A percentile compares a stretch with the other conserved stretches of the same genome.
Evolutionary conservation across 1,140 invertebrate species (phyloP).

Genomic region (Magallana angulata): DNA sequence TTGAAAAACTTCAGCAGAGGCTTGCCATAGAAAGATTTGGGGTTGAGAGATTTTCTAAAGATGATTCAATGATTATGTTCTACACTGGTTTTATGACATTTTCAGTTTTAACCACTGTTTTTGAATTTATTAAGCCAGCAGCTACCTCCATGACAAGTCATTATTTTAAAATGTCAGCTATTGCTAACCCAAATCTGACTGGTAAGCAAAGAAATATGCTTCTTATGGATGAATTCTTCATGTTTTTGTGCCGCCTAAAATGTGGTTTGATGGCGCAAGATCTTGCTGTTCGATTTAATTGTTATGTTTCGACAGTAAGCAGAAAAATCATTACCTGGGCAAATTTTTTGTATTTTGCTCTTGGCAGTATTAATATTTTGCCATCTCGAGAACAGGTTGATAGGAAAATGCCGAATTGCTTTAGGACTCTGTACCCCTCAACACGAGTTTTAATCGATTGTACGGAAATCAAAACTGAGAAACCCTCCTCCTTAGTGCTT

Average conservation of each 20-base stretch:
- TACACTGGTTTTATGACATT: no score
- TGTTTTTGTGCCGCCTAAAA: slow-evolving; percentile 58
- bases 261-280: slow-evolving; percentile 54
- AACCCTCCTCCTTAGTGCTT: no score
- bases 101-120: no score
- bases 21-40: no score
- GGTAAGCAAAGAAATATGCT: not conserved
- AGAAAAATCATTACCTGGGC: slow-evolving; percentile 63
- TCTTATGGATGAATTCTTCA: slow-evolving; percentile 57
- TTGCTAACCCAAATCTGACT: no score
- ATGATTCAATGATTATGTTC: no score
- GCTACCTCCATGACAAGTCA: no score
- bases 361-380: slow-evolving; percentile 51
- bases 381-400: slow-evolving; percentile 41
- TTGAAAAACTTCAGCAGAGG: no score
- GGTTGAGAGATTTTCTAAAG: no score
- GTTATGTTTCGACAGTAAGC: slow-evolving; percentile 56
- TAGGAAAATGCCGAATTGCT: slow-evolving; percentile 82
- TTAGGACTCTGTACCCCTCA: slow-evolving; percentile 52
- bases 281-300: slow-evolving; percentile 56
- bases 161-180: no score
- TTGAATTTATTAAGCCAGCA: no score
- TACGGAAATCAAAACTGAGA: slow-evolving; percentile 22
- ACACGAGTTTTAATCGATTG: slow-evolving; percentile 54
- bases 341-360: slow-evolving; percentile 59